phyloP scores from a whole-genome alignment of 1,140 invertebrate genomes.

The Drosophila sturtevanti region DNA sequence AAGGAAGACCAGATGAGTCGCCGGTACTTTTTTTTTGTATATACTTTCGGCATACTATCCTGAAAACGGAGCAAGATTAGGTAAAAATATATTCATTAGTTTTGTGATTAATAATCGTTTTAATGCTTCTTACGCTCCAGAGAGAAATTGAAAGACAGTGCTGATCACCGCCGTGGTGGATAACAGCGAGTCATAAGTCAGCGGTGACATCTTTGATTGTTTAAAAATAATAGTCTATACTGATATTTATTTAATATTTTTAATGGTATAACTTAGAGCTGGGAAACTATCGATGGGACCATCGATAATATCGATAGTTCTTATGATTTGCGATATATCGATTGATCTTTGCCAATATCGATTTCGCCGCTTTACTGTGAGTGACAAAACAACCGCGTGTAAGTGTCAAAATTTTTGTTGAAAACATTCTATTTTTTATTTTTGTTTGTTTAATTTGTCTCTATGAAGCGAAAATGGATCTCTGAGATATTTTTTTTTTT shows the following conservation, averaged over 20 bases:
- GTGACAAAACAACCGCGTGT: too few species aligned
- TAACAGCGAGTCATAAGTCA: slow-evolving; percentile 77
- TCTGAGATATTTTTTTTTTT: too few species aligned
- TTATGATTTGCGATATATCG: too few species aligned
- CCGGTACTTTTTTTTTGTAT: slow-evolving; percentile 80
- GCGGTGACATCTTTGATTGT: slow-evolving; percentile 41
- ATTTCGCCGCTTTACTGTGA: too few species aligned
- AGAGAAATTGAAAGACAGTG: slow-evolving; percentile 88
- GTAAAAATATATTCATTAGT: slow-evolving; percentile 18
- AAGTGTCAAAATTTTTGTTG: too few species aligned
- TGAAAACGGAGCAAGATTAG: slow-evolving; percentile 26
- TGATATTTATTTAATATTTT: neutral
- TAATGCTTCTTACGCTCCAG: slow-evolving; percentile 83
- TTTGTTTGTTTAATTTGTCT: too few species aligned
- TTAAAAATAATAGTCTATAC: slow-evolving; percentile 10
- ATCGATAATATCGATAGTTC: too few species aligned
- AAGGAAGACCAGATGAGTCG: slow-evolving; percentile 88
- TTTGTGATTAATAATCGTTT: neutral
- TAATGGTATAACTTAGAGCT: too few species aligned
- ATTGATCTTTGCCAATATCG: too few species aligned
- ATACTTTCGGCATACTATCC: slow-evolving; percentile 78
- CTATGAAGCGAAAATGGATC: too few species aligned
- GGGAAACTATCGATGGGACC: too few species aligned
- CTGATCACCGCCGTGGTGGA: slow-evolving; percentile 86
- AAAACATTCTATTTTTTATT: too few species aligned